Conservation (phyloP, 2,797 vertebrate genomes). For the Sebastes elongatus region DNA sequence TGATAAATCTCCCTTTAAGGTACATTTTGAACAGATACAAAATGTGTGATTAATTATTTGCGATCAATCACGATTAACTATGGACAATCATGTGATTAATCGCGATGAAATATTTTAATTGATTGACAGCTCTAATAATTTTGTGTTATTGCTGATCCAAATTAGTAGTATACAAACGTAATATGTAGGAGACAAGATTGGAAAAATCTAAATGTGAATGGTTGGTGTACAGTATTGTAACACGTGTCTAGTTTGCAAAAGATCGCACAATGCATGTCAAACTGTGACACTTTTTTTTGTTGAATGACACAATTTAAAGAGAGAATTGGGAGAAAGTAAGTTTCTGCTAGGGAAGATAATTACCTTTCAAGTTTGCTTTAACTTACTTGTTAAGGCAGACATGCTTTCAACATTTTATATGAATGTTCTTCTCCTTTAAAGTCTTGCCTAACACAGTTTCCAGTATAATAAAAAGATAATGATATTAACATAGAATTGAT, state of each 20-base stretch:
- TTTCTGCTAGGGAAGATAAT: neutral
- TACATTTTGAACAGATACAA: too few relatives aligned
- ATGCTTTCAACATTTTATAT: conserved; percentile 9
- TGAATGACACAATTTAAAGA: neutral
- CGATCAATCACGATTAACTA: accelerated
- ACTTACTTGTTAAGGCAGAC: neutral
- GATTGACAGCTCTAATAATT: too few relatives aligned
- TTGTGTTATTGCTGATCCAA: neutral
- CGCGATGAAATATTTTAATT: too few relatives aligned
- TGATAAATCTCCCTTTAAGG: too few relatives aligned
- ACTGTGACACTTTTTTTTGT: neutral
- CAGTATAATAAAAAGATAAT: neutral
- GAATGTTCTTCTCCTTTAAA: neutral
- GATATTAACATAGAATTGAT: neutral
- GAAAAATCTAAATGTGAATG: neutral
- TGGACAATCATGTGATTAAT: too few relatives aligned
- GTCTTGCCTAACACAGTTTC: neutral
- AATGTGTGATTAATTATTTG: too few relatives aligned
- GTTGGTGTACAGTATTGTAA: neutral
- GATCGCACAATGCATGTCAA: neutral
- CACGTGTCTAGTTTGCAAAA: neutral
- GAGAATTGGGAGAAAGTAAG: neutral
- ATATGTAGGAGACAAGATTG: neutral
- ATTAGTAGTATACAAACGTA: neutral
- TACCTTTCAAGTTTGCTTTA: conserved; percentile 3